Evolutionary conservation across 2,797 vertebrate species (phyloP), one percentile per base, ranked within the genome.

Genomic region (Sebastes iracundus): DNA sequence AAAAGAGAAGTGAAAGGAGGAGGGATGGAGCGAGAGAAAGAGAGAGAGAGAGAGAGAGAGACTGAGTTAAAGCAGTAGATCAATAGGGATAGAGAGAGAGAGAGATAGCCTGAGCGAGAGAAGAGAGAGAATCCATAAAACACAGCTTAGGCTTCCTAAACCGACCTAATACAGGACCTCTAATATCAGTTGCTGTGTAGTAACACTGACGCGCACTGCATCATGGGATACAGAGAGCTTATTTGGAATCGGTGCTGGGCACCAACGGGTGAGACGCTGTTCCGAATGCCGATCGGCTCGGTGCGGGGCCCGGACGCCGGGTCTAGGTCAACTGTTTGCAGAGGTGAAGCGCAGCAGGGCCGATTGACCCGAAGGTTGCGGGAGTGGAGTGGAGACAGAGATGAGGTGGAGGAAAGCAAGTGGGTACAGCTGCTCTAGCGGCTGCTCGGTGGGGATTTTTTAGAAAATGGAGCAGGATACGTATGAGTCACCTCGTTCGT

Each of bases 281-380:
- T 56, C 35, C 72, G 84, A 86, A 90, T 88, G 77, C 63, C 2
- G 69, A 90, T 33, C 6, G 72, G 62, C 75, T 79, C 70, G 22
- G 63, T 2, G 65, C 25, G 2, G 13, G 23, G 67, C 52, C 7
- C 9, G 77, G 77, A 74, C 63, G 25, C 25, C 18, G 1, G 73
- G 88, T 87, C 53, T 2, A 66, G 85, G 90, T 90, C 84, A 90
- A 90, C 65, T 23, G n/a, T 71, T 90, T 85, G 13, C 79, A 75
- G 81, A 86, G 84, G 85, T 86, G 72, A 84, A 63, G 72, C 22
- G 4, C 61, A 69, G 88, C 67, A n/a, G 80, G 72, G 42, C 61
- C 3, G 66, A n/a, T 22, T 72, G 84, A 90, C 85, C 84, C 3
- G 1, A 4, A 56, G 85, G 82, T 77, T n/a, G 16, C 16, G 12